Evolutionary conservation across 2,888 invertebrate genomes (phyloP).

Genomic region (Diarsia dahlii): DNA sequence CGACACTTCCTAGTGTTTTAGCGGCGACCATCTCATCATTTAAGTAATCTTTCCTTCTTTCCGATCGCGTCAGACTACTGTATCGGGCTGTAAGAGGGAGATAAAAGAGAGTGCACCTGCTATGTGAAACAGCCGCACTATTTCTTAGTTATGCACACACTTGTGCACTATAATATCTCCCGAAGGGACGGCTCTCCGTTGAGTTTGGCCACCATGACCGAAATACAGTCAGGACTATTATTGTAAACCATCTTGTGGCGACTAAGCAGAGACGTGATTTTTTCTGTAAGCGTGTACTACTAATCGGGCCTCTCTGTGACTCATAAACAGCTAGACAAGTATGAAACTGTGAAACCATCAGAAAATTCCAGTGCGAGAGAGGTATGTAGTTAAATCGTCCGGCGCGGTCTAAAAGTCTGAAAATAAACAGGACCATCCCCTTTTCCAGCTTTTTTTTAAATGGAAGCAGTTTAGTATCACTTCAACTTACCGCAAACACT

Average conservation of each 20-base stretch:
- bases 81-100: neutral
- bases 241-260: neutral
- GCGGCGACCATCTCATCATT: no score
- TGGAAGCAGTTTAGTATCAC: no score
- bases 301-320: neutral
- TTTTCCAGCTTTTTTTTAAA: no score
- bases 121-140: no score
- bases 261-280: neutral
- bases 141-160: neutral
- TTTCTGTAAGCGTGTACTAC: neutral
- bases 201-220: no score
- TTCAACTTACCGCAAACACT: slow-evolving; percentile 91
- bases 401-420: no score
- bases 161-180: neutral
- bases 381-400: no score
- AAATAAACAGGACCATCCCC: no score
- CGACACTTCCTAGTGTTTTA: no score
- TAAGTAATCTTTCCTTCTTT: no score
- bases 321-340: neutral
- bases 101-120: neutral
- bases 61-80: no score
- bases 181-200: neutral
- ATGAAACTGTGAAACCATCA: neutral
- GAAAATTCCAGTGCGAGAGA: neutral
- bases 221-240: neutral